Percentiles rank a stretch among this genome's conserved stretches.
These are phyloP conservation scores for Cariama cristata DNA, from an alignment of 2,113 vertebrate species.

Conservation along the genomic window DNA sequence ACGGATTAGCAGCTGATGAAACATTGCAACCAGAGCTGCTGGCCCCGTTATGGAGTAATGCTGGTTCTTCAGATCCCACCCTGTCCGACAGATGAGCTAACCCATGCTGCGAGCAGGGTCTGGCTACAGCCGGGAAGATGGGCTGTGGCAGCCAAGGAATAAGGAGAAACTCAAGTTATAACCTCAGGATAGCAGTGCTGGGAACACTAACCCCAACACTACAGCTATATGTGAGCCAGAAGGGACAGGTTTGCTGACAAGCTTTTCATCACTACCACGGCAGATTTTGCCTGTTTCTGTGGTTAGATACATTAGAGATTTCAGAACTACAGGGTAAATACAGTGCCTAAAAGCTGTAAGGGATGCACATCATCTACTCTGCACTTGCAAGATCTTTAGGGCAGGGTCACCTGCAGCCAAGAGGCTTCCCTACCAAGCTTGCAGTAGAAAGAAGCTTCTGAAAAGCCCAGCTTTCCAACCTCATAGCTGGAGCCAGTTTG, in stretches of 20 bases:
- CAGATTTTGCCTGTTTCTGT: not conserved
- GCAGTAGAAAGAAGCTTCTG: not conserved
- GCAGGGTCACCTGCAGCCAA: not conserved
- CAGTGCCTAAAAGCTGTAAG: not conserved
- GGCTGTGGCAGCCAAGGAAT: not conserved
- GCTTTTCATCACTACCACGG: not conserved
- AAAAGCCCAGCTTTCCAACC: not conserved
- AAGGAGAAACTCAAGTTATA: not conserved
- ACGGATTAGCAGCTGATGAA: slow-evolving; percentile 2
- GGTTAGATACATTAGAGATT: not conserved
- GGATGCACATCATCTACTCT: not conserved
- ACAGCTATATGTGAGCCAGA: not conserved
- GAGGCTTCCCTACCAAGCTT: not conserved
- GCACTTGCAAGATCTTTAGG: not conserved
- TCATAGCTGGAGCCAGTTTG: not conserved
- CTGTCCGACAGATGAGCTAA: rapidly evolving
- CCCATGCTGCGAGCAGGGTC: rapidly evolving
- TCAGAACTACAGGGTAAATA: rapidly evolving
- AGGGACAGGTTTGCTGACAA: not conserved
- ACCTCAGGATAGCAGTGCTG: not conserved
- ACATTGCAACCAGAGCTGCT: not conserved
- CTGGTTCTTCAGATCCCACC: not conserved
- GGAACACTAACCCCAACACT: not conserved
- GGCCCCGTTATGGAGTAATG: rapidly evolving
- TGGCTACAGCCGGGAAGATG: not conserved